Evolutionary conservation across 2,113 vertebrate genomes (phyloP).

Genomic region (Calypte anna): DNA sequence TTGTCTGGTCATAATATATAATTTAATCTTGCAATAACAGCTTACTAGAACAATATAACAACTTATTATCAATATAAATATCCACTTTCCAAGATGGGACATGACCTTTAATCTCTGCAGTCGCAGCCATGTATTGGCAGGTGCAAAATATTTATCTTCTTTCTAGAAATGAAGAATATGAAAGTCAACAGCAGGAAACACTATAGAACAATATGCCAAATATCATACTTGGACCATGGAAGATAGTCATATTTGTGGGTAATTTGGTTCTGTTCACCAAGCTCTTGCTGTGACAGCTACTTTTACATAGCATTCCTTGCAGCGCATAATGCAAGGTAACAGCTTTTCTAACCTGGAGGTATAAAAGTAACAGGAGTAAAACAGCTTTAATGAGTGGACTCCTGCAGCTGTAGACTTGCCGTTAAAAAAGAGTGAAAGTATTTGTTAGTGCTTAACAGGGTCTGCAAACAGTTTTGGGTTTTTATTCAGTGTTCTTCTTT

Average conservation of each 20-base stretch:
- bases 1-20: neutral
- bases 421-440: neutral
- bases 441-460: neutral
- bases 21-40: neutral
- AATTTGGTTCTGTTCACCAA: neutral
- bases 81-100: neutral
- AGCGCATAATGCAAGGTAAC: neutral
- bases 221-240: neutral
- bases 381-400: slow-evolving; percentile 2
- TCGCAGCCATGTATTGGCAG: neutral
- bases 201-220: neutral
- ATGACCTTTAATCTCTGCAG: neutral
- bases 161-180: neutral
- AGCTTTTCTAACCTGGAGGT: neutral
- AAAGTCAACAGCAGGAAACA: neutral
- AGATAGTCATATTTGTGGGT: neutral
- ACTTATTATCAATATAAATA: neutral
- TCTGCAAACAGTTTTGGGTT: neutral
- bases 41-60: too few relatives aligned
- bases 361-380: neutral
- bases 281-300: neutral
- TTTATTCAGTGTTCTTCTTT: neutral
- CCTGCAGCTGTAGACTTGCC: neutral
- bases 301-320: neutral
- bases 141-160: neutral